A percentile compares a stretch with the other conserved stretches of the same genome.
phyloP scores from a whole-genome alignment of 2,888 invertebrate species.

The Dynastes grantii region DNA sequence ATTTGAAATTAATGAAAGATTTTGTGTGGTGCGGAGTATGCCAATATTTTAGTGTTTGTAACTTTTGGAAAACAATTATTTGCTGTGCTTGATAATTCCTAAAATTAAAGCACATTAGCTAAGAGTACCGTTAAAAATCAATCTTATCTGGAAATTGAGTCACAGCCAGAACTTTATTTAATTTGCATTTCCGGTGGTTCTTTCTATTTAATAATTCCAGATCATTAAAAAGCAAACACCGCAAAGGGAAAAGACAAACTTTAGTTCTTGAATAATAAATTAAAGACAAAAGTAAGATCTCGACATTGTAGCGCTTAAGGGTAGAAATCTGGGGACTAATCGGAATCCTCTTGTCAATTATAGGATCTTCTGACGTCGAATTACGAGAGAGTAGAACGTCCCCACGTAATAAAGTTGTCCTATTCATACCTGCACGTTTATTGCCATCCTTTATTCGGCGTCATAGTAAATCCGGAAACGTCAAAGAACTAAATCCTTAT shows the following conservation, averaged over 20 bases:
- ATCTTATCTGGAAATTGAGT: too few relatives aligned
- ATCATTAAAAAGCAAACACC: not conserved
- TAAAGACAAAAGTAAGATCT: not conserved
- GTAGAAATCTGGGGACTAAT: not conserved
- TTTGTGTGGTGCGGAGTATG: too few relatives aligned
- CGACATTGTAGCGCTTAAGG: not conserved
- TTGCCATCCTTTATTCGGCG: not conserved
- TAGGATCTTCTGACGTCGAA: conserved; percentile 3
- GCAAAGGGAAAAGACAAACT: not conserved
- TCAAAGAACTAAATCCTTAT: not conserved
- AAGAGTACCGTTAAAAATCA: too few relatives aligned
- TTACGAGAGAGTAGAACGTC: not conserved
- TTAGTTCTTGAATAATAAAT: conserved; percentile 2
- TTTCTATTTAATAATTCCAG: too few relatives aligned
- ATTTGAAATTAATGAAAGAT: too few relatives aligned
- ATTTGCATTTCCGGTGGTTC: too few relatives aligned
- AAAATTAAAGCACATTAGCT: too few relatives aligned
- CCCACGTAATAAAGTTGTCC: not conserved
- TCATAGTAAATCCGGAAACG: not conserved
- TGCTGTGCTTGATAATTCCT: too few relatives aligned
- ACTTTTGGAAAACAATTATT: too few relatives aligned
- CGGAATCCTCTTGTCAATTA: conserved; percentile 20
- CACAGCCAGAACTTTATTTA: too few relatives aligned
- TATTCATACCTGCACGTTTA: not conserved
- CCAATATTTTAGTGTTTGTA: too few relatives aligned